A percentile compares a stretch with the other conserved stretches of the same genome.
Conservation (phyloP, 2,888 invertebrate species). For the Ophonus ardosiacus region DNA sequence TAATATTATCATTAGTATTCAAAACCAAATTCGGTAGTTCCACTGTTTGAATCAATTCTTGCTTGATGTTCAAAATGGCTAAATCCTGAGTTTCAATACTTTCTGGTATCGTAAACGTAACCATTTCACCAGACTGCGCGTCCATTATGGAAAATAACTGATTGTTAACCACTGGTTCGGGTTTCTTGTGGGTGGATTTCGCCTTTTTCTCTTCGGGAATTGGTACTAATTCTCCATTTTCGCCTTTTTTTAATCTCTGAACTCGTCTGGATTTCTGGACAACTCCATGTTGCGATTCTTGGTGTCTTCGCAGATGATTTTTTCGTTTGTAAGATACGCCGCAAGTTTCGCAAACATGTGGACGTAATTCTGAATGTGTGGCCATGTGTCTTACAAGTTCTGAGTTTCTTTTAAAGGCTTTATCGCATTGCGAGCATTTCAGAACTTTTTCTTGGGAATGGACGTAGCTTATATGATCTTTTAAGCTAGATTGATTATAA, state of each 20-base stretch:
- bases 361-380: slow-evolving; percentile 72
- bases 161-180: background rate
- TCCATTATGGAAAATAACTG: slow-evolving; percentile 70
- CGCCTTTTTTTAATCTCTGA: slow-evolving; percentile 70
- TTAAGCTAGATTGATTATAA: slow-evolving; percentile 72
- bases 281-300: slow-evolving; percentile 72
- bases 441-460: slow-evolving; percentile 72
- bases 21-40: slow-evolving; percentile 52
- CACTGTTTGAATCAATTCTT: slow-evolving; percentile 52
- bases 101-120: slow-evolving; percentile 66
- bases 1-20: slow-evolving; percentile 51
- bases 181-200: slow-evolving; percentile 65
- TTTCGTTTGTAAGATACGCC: slow-evolving; percentile 72
- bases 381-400: slow-evolving; percentile 72
- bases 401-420: slow-evolving; percentile 73
- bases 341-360: slow-evolving; percentile 72
- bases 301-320: slow-evolving; percentile 72
- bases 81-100: slow-evolving; percentile 36
- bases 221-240: slow-evolving; percentile 70
- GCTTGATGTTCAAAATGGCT: slow-evolving; percentile 49
- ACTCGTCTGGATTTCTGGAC: slow-evolving; percentile 70
- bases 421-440: slow-evolving; percentile 72
- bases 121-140: slow-evolving; percentile 70
- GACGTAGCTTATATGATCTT: slow-evolving; percentile 73
- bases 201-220: slow-evolving; percentile 68